Evolutionary conservation across 2,113 vertebrate species (phyloP).

Genomic region (Gadus chalcogrammus): DNA sequence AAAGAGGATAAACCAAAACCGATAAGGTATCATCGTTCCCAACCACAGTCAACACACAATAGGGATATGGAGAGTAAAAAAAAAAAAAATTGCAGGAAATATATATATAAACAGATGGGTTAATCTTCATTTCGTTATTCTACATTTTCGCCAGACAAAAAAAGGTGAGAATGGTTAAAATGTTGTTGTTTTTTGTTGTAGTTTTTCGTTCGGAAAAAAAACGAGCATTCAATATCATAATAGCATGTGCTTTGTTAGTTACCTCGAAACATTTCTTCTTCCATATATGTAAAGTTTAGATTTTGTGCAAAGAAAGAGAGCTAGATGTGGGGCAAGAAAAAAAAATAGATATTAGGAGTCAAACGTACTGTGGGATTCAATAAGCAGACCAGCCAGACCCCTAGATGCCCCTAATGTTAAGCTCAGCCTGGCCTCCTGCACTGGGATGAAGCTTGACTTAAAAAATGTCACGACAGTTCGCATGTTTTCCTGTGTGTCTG

Average conservation of each 20-base stretch:
- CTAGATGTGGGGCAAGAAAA: slow-evolving; percentile 57
- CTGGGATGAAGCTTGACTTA: slow-evolving; percentile 72
- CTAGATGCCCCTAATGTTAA: slow-evolving; percentile 72
- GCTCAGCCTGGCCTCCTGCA: slow-evolving; percentile 61
- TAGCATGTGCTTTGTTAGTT: slow-evolving; percentile 83
- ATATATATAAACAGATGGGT: slow-evolving; percentile 39
- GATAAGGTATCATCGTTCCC: slow-evolving; percentile 53
- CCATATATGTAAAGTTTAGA: slow-evolving; percentile 80
- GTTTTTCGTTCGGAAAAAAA: slow-evolving; percentile 67
- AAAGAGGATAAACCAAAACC: background rate
- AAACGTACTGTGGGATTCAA: slow-evolving; percentile 77
- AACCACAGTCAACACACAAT: slow-evolving; percentile 58
- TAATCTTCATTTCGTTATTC: slow-evolving; percentile 77
- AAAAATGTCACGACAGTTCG: slow-evolving; percentile 63
- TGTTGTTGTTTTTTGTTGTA: slow-evolving; percentile 35
- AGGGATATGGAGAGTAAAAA: slow-evolving; percentile 44
- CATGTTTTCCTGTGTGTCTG: slow-evolving; percentile 28
- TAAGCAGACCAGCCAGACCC: slow-evolving; percentile 75
- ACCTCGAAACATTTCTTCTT: slow-evolving; percentile 64
- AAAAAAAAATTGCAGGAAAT: slow-evolving; percentile 47
- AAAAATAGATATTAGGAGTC: slow-evolving; percentile 42
- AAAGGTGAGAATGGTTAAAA: slow-evolving; percentile 68
- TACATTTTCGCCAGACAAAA: slow-evolving; percentile 65
- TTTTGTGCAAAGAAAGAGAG: slow-evolving; percentile 82
- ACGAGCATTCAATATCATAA: slow-evolving; percentile 75